A percentile compares a stretch with the other conserved stretches of the same genome.
Conservation (phyloP, 2,797 vertebrate species). For the Crenuchus spilurus region DNA sequence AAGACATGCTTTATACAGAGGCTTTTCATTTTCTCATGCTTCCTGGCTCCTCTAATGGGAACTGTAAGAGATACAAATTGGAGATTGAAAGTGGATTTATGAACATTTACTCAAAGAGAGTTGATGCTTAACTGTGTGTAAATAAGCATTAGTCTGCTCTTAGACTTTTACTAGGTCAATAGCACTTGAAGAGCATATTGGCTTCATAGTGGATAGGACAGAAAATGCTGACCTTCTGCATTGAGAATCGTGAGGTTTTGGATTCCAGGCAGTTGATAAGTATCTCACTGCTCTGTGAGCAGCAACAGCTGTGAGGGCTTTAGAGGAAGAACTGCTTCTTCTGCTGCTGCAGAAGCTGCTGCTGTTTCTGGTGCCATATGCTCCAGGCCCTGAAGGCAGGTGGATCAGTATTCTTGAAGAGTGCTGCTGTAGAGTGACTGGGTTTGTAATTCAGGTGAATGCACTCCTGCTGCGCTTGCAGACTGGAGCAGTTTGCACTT, state of each 20-base stretch:
- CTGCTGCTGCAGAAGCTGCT: conserved; percentile 23
- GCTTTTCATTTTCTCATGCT: not conserved
- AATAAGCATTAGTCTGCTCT: not conserved
- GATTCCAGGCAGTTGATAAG: conserved; percentile 54
- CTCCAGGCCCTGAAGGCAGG: conserved; percentile 28
- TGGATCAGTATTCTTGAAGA: conserved; percentile 37
- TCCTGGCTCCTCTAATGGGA: not conserved
- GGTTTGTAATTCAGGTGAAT: conserved; percentile 32
- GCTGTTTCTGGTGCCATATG: conserved; percentile 24
- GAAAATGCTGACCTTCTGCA: conserved; percentile 57
- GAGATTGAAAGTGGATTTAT: not conserved
- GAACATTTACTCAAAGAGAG: not conserved
- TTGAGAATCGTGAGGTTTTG: conserved; percentile 22
- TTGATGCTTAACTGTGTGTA: not conserved
- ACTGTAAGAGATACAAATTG: not conserved
- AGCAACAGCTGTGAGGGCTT: conserved; percentile 61
- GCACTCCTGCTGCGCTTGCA: conserved; percentile 46
- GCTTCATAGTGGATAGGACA: not conserved
- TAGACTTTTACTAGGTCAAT: conserved; percentile 11
- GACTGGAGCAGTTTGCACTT: conserved; percentile 28
- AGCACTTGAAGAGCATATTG: not conserved
- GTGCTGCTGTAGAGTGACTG: conserved; percentile 32
- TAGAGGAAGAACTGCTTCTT: conserved; percentile 36
- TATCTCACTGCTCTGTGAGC: conserved; percentile 52
- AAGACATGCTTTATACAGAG: not conserved